phyloP scores from a whole-genome alignment of 2,113 vertebrate species.

The Ariopsis seemanni region DNA sequence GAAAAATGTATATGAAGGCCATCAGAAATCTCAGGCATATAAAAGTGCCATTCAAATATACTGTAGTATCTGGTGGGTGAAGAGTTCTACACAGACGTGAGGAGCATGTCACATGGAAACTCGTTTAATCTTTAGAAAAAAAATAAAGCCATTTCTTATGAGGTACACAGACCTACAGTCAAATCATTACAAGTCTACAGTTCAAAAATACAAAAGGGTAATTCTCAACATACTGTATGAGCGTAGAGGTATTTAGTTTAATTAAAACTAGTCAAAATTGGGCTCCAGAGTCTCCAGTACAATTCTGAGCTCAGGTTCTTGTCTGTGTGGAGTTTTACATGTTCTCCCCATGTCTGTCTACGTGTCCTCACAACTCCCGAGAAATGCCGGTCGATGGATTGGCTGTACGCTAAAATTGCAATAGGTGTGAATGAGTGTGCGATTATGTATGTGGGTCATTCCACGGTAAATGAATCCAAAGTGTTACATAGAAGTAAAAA shows the following conservation, averaged over 20 bases:
- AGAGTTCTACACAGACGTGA: background rate
- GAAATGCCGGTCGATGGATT: background rate
- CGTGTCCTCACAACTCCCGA: background rate
- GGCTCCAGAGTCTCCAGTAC: background rate
- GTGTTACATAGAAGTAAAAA: no score
- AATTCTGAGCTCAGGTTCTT: background rate
- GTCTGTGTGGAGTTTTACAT: background rate
- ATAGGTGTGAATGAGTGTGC: background rate
- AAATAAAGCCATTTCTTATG: background rate
- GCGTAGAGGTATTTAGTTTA: background rate
- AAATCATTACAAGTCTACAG: background rate
- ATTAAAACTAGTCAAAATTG: background rate
- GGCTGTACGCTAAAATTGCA: background rate
- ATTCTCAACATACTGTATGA: background rate
- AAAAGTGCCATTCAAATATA: background rate
- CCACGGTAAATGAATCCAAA: no score
- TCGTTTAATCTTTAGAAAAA: background rate
- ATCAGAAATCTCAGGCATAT: background rate
- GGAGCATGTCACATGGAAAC: background rate
- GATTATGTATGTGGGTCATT: background rate
- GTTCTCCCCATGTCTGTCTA: background rate
- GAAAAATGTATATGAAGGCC: background rate
- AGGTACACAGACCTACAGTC: background rate
- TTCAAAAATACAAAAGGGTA: background rate
- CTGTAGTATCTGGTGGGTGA: background rate